phyloP scores from a whole-genome alignment of 2,888 invertebrate species.

The Lacanobia wlatinum region DNA sequence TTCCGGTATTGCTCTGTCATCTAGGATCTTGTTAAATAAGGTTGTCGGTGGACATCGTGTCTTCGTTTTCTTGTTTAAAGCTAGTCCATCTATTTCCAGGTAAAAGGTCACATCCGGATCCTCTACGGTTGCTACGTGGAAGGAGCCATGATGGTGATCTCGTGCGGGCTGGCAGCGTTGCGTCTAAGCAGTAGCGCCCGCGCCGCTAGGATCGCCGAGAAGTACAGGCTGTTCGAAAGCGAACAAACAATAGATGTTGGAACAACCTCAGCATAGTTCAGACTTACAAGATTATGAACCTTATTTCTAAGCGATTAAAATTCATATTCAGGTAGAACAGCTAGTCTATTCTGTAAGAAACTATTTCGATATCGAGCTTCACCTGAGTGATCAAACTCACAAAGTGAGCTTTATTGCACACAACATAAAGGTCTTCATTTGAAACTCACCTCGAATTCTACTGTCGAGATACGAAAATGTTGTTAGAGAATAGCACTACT shows the following conservation, averaged over 20 bases:
- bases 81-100: conserved; percentile 72
- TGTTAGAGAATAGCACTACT: too few relatives aligned
- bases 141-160: conserved; percentile 92
- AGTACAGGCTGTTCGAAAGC: conserved; percentile 74
- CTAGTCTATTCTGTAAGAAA: too few relatives aligned
- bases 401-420: too few relatives aligned
- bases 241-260: conserved; percentile 17
- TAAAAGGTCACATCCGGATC: conserved; percentile 90
- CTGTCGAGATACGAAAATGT: too few relatives aligned
- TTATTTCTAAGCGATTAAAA: neutral
- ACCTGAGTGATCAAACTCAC: too few relatives aligned
- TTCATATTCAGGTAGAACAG: too few relatives aligned
- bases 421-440: too few relatives aligned
- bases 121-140: conserved; percentile 93
- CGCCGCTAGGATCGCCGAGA: conserved; percentile 67
- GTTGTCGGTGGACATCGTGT: too few relatives aligned
- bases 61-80: neutral
- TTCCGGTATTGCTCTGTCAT: too few relatives aligned
- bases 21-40: too few relatives aligned
- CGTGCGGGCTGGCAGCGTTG: conserved; percentile 91
- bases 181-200: conserved; percentile 86
- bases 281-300: neutral
- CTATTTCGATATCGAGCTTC: too few relatives aligned
- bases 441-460: too few relatives aligned
- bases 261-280: neutral